Percentiles rank a stretch among this genome's conserved stretches.
Conservation (phyloP, 2,888 invertebrate genomes). For the Lathronympha strigana region DNA sequence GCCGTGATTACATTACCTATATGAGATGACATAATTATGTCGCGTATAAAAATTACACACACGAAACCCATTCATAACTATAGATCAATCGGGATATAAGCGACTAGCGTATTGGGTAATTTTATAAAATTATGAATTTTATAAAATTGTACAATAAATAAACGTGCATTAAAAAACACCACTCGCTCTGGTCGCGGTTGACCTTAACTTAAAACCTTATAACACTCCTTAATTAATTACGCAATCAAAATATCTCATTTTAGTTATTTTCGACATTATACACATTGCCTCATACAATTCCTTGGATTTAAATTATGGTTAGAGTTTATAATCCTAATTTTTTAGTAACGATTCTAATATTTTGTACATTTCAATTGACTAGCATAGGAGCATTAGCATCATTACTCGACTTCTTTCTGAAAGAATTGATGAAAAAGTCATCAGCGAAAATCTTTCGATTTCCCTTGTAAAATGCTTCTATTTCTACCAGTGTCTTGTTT, state of each 20-base stretch:
- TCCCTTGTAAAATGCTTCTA: constrained; percentile 77
- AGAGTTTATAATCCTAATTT: background rate
- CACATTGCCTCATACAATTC: background rate
- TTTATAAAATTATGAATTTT: background rate
- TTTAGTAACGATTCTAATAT: background rate
- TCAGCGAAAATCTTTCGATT: constrained; percentile 71
- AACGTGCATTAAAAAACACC: background rate
- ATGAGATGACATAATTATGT: too few species aligned
- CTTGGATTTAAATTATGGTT: background rate
- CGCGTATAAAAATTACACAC: background rate
- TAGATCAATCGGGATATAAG: background rate
- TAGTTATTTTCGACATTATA: background rate
- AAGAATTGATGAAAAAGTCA: constrained; percentile 72
- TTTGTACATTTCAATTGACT: constrained; percentile 54
- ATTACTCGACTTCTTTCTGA: constrained; percentile 61
- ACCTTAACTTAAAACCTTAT: background rate
- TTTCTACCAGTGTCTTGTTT: constrained; percentile 77
- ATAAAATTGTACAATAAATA: background rate
- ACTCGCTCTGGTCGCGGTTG: background rate
- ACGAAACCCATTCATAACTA: background rate
- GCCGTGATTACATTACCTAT: background rate
- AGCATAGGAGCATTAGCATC: constrained; percentile 68
- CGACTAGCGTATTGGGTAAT: background rate
- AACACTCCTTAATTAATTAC: background rate
- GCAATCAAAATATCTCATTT: background rate